A percentile compares a stretch with the other conserved stretches of the same genome.
phyloP scores from a whole-genome alignment of 2,888 invertebrate genomes.

The Allolobophora icterica region DNA sequence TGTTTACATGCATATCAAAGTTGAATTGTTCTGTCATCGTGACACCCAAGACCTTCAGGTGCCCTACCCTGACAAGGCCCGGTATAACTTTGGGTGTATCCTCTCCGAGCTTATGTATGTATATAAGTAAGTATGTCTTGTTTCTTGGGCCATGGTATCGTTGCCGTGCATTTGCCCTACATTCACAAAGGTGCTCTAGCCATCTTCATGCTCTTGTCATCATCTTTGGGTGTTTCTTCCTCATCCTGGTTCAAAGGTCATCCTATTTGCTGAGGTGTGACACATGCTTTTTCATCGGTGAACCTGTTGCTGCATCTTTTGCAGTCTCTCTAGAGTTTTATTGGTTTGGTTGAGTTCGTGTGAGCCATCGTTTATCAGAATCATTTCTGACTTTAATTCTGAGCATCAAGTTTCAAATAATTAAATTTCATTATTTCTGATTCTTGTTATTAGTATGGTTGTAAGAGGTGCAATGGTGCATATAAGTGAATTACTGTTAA shows the following conservation, averaged over 20 bases:
- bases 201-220: neutral
- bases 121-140: neutral
- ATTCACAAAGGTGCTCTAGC: neutral
- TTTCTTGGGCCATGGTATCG: neutral
- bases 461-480: neutral
- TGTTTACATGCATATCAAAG: too few species aligned
- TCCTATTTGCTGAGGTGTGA: neutral
- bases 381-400: neutral
- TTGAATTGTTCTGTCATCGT: too few species aligned
- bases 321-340: neutral
- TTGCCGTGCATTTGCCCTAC: neutral
- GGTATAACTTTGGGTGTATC: too few species aligned
- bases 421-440: constrained; percentile 13
- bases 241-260: neutral
- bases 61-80: too few species aligned
- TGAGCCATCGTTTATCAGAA: neutral
- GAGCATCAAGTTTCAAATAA: neutral
- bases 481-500: neutral
- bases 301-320: neutral
- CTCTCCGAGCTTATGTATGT: too few species aligned
- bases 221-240: neutral
- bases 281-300: neutral
- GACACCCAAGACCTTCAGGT: too few species aligned
- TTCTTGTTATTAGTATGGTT: neutral
- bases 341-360: neutral